phyloP scores from a whole-genome alignment of 2,113 vertebrate genomes.

The Tenrec ecaudatus region DNA sequence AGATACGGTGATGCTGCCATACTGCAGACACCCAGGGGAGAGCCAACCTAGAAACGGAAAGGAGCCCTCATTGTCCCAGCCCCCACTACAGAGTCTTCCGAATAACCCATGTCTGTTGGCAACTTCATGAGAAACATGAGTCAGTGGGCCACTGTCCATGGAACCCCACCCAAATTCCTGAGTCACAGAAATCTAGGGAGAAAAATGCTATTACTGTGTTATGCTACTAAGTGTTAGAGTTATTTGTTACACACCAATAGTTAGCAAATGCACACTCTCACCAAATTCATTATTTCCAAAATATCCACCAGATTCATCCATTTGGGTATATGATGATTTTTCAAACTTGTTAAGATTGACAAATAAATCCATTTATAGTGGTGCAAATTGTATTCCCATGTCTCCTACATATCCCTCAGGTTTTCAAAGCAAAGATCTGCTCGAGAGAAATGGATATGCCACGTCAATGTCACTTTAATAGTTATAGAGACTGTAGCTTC shows the following conservation, averaged over 20 bases:
- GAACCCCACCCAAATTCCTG: too few species aligned
- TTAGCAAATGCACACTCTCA: background rate
- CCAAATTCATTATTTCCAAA: constrained; percentile 15
- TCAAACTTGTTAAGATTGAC: constrained; percentile 28
- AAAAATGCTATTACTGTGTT: background rate
- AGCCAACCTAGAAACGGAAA: background rate
- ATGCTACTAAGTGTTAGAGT: background rate
- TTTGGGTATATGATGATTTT: constrained; percentile 2
- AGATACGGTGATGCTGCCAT: background rate
- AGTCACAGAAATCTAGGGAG: background rate
- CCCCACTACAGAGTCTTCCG: background rate
- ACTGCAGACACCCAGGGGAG: background rate
- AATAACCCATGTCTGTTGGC: background rate
- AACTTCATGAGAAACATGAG: background rate
- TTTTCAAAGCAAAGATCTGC: background rate
- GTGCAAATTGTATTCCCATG: constrained; percentile 37
- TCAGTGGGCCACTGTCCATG: too few species aligned
- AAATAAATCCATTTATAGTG: constrained; percentile 32
- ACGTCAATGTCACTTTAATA: background rate
- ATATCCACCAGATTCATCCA: background rate
- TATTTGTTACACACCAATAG: background rate
- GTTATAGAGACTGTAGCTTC: too few species aligned
- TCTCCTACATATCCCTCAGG: background rate
- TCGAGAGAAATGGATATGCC: constrained; percentile 17
- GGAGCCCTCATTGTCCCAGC: background rate